Conservation (phyloP, 1,140 invertebrate genomes). For the Penaeus chinensis region DNA sequence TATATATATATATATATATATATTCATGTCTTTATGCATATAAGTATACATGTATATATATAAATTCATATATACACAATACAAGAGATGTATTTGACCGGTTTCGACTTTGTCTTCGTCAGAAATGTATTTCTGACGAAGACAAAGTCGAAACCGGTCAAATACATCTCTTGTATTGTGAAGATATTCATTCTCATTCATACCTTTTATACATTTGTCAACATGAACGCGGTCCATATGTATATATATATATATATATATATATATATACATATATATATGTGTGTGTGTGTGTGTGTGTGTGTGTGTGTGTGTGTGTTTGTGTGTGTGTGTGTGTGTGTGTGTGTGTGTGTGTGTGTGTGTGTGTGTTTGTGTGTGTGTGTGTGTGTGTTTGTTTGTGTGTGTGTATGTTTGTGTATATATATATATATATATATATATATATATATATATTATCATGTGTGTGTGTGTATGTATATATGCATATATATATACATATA, state of each 20-base stretch:
- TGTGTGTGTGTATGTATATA: not conserved
- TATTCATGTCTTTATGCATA: not conserved
- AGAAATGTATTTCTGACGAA: too few species aligned
- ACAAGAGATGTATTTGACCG: too few species aligned
- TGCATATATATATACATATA: conserved; percentile 5
- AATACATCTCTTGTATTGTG: too few species aligned
- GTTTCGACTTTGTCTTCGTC: too few species aligned
- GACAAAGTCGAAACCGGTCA: too few species aligned
- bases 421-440: not conserved
- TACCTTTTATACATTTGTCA: too few species aligned
- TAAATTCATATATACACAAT: not conserved
- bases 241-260: not conserved
- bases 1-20: not conserved
- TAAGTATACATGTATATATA: not conserved
- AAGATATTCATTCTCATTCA: too few species aligned
- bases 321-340: not conserved
- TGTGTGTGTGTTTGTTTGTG: not conserved
- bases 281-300: not conserved
- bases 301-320: not conserved
- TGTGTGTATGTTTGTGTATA: not conserved
- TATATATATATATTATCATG: not conserved
- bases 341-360: not conserved
- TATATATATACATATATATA: not conserved
- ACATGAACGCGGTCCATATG: too few species aligned
- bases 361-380: not conserved